Conservation (phyloP, 2,113 vertebrate genomes). For the Hyla sarda region DNA sequence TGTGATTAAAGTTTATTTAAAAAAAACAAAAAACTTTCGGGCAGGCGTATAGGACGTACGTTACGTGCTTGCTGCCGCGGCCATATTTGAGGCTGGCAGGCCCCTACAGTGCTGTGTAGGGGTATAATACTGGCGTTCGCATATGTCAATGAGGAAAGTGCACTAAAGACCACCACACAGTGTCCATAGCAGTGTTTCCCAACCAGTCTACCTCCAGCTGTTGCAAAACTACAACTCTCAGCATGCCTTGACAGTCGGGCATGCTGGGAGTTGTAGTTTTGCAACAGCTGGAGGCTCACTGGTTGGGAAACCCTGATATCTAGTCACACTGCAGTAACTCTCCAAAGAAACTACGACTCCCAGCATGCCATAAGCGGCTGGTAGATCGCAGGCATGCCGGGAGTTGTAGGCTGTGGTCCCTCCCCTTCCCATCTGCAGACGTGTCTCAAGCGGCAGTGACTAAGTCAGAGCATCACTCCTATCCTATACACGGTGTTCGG, state of each 20-base stretch:
- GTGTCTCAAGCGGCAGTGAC: conserved; percentile 32
- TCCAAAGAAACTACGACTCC: neutral
- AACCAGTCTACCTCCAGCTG: too few relatives aligned
- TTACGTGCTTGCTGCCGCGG: neutral
- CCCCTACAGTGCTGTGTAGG: too few relatives aligned
- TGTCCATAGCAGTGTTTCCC: neutral
- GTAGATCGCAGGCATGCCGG: neutral
- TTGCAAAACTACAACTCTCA: too few relatives aligned
- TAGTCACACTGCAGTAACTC: too few relatives aligned
- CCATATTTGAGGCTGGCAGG: conserved; percentile 42
- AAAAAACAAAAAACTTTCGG: neutral
- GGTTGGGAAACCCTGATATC: too few relatives aligned
- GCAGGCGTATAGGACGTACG: neutral
- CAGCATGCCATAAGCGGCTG: neutral
- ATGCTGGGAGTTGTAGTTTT: too few relatives aligned
- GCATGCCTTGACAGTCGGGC: too few relatives aligned
- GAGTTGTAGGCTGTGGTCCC: neutral
- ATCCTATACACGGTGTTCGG: neutral
- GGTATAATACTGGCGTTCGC: neutral
- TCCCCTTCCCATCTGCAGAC: conserved; percentile 18
- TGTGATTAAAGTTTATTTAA: neutral
- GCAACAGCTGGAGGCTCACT: too few relatives aligned
- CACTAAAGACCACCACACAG: too few relatives aligned
- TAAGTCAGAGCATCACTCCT: conserved; percentile 8
- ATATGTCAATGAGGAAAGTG: neutral